phyloP scores from a whole-genome alignment of 1,140 invertebrate species.

The Drosophila sp. region DNA sequence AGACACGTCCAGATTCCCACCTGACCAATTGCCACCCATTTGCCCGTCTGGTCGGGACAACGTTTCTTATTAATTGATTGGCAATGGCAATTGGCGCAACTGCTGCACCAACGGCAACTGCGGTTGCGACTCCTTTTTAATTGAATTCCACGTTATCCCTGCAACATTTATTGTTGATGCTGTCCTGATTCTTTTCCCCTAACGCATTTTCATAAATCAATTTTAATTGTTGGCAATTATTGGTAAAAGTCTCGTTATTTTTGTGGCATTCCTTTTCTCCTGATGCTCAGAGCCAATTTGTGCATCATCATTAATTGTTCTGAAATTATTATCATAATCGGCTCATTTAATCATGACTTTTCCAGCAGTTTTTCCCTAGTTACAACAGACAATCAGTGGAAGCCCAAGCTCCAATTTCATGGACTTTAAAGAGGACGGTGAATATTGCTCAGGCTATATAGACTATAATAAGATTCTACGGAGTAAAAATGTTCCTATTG shows the following conservation, averaged over 20 bases:
- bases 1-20: conserved; percentile 20
- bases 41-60: conserved; percentile 2
- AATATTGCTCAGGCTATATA: no score
- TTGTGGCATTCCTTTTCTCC: neutral
- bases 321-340: conserved; percentile 71
- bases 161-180: conserved; percentile 1
- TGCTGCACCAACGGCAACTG: conserved; percentile 23
- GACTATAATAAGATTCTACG: no score
- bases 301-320: conserved; percentile 66
- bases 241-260: conserved; percentile 45
- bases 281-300: conserved; percentile 19
- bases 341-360: conserved; percentile 42
- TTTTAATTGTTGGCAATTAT: conserved; percentile 84
- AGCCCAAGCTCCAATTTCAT: neutral
- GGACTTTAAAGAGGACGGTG: neutral
- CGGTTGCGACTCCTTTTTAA: conserved; percentile 59
- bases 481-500: no score
- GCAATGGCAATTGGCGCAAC: conserved; percentile 38
- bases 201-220: conserved; percentile 76
- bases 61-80: conserved; percentile 78
- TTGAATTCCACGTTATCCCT: conserved; percentile 61
- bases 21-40: conserved; percentile 29
- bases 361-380: neutral
- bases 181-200: conserved; percentile 6
- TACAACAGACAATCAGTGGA: neutral